Conservation (phyloP, 2,113 vertebrate species). For the Semnornis frantzii region DNA sequence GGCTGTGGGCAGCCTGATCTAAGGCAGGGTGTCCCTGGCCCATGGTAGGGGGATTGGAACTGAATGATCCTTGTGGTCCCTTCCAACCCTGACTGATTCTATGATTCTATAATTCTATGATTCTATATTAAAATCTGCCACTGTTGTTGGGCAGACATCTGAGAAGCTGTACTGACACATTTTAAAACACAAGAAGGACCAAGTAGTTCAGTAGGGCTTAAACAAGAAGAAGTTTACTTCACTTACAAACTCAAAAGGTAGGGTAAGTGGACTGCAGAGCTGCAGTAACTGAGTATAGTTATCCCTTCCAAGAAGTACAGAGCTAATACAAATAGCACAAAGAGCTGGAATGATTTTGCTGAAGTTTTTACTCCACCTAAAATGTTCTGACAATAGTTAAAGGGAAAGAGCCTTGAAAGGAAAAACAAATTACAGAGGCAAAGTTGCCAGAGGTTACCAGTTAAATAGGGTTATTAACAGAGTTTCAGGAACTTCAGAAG, state of each 20-base stretch:
- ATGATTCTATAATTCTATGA: no score
- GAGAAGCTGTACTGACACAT: neutral
- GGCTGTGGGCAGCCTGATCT: no score
- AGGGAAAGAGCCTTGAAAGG: neutral
- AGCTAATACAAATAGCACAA: neutral
- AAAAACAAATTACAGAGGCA: neutral
- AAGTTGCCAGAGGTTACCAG: neutral
- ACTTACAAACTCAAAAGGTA: neutral
- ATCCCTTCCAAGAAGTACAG: neutral
- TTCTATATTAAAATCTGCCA: neutral
- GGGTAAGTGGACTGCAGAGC: neutral
- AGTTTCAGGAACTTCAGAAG: neutral
- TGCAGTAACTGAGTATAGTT: neutral
- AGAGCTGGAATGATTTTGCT: neutral
- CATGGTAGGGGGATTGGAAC: no score
- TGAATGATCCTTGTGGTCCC: no score
- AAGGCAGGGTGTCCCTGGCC: no score
- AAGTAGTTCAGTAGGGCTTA: neutral
- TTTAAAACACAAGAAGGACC: neutral
- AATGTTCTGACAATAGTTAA: neutral
- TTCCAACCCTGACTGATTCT: no score
- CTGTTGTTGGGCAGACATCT: rapidly evolving
- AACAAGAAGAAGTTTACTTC: neutral
- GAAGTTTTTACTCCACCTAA: neutral
- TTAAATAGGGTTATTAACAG: neutral